Conservation (phyloP, 2,113 vertebrate species). For the Cricetomys ansorgei region DNA sequence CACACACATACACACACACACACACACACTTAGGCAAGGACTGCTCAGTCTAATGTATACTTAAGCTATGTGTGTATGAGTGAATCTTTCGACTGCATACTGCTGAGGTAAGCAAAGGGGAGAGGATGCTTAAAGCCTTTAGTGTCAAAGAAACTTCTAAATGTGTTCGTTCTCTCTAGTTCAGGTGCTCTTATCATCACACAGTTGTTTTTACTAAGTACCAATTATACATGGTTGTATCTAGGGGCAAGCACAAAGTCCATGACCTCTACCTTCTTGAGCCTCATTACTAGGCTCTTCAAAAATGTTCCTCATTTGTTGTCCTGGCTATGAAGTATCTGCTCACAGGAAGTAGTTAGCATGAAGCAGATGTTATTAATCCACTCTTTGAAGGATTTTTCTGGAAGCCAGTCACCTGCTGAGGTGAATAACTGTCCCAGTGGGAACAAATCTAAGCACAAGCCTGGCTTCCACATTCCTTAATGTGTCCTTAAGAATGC, state of each 20-base stretch:
- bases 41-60: background rate
- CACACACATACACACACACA: too few species aligned
- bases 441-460: background rate
- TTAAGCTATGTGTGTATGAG: too few species aligned
- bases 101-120: background rate
- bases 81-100: background rate
- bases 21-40: background rate
- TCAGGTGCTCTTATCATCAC: background rate
- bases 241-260: slow-evolving; percentile 5
- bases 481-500: background rate
- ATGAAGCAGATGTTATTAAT: slow-evolving; percentile 36
- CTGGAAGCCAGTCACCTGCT: background rate
- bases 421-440: slow-evolving; percentile 34
- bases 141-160: background rate
- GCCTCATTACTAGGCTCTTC: slow-evolving; percentile 29
- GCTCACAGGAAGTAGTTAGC: slow-evolving; percentile 12
- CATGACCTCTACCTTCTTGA: slow-evolving; percentile 20
- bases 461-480: background rate
- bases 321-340: background rate
- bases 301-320: slow-evolving; percentile 27
- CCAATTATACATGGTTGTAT: background rate
- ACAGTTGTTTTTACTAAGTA: slow-evolving; percentile 56
- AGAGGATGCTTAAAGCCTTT: background rate
- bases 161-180: background rate
- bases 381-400: slow-evolving; percentile 39